A percentile compares a stretch with the other conserved stretches of the same genome.
phyloP scores from a whole-genome alignment of 2,888 invertebrate genomes.

The Leucoptera coffeella region DNA sequence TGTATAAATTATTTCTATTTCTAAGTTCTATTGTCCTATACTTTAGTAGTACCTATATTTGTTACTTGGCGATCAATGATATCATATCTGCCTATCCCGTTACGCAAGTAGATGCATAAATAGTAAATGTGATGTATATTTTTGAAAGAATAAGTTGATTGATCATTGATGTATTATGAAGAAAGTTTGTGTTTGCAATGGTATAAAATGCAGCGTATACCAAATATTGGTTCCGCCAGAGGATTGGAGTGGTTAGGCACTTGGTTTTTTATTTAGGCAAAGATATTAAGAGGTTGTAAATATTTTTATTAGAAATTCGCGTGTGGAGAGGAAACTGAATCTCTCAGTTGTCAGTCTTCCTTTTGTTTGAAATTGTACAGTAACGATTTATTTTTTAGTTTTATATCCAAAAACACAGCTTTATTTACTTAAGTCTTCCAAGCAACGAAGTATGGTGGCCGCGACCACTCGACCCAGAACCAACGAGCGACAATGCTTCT shows the following conservation, averaged over 20 bases:
- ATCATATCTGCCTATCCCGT: no score
- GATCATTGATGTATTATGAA: slow-evolving; percentile 16
- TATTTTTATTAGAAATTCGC: neutral
- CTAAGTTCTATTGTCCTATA: no score
- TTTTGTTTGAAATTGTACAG: neutral
- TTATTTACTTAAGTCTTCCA: no score
- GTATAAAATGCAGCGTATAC: neutral
- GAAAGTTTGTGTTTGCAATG: neutral
- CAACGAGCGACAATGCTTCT: no score
- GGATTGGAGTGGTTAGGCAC: neutral
- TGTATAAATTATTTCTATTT: no score
- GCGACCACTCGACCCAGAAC: no score
- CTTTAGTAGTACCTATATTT: no score
- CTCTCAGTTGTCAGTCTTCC: no score
- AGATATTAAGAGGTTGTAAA: neutral
- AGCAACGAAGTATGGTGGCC: no score
- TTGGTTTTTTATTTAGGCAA: neutral
- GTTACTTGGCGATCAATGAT: no score
- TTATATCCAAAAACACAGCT: neutral
- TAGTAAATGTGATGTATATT: slow-evolving; percentile 2
- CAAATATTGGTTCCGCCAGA: neutral
- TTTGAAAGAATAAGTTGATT: slow-evolving; percentile 13
- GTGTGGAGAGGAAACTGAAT: no score
- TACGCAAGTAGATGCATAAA: no score
- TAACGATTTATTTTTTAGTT: neutral